Conservation (phyloP, 1,140 invertebrate species). For the Lucilia sericata region DNA sequence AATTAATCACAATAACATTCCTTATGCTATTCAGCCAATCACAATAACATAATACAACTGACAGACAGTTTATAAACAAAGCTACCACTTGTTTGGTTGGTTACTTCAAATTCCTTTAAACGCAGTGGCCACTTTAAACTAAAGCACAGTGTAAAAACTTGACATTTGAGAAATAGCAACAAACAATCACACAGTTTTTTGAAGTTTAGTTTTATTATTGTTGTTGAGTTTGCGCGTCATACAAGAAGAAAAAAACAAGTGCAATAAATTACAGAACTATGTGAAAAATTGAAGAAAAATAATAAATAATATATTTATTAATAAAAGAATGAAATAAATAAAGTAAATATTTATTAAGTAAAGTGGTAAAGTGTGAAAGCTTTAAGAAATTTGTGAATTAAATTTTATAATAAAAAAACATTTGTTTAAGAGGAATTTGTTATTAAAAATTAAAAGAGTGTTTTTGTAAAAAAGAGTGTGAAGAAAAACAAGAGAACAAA, state of each 20-base stretch:
- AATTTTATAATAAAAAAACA: neutral
- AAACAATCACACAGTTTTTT: neutral
- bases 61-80: neutral
- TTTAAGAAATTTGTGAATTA: neutral
- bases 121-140: neutral
- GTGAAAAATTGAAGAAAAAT: neutral
- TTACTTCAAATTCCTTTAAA: neutral
- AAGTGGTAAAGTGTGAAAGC: no score
- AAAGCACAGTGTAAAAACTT: neutral
- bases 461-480: neutral
- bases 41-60: neutral
- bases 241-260: neutral
- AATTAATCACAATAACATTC: neutral
- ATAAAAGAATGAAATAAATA: neutral
- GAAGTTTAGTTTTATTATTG: neutral
- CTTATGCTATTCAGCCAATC: neutral
- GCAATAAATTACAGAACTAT: neutral
- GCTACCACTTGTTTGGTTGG: neutral
- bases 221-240: conserved; percentile 18
- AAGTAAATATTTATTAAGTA: no score
- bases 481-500: neutral
- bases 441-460: neutral
- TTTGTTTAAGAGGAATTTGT: neutral
- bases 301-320: neutral
- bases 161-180: neutral